These are phyloP conservation scores for Ammodramus savannarum DNA, from an alignment of 2,113 vertebrate species.

Conservation along the genomic window DNA sequence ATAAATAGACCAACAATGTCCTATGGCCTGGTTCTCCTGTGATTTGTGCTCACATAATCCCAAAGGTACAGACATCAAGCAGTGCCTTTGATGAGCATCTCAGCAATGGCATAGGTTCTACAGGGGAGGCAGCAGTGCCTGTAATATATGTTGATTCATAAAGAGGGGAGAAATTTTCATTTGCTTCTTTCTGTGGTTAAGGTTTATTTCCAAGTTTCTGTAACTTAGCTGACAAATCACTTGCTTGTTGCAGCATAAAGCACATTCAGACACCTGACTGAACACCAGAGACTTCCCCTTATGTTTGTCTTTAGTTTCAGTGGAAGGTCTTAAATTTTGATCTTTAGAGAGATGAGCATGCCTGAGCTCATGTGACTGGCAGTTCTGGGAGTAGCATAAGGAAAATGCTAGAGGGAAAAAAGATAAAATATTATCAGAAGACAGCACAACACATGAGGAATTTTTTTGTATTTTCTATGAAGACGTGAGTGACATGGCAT, in stretches of 20 bases:
- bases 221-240: not conserved
- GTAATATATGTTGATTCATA: not conserved
- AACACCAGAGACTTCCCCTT: not conserved
- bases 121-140: not conserved
- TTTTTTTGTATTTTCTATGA: not conserved
- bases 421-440: not conserved
- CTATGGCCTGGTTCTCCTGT: not conserved
- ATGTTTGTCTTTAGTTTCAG: not conserved
- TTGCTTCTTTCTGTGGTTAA: not conserved
- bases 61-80: not conserved
- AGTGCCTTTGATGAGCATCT: not conserved
- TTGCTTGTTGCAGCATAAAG: not conserved
- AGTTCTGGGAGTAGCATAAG: not conserved
- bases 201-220: not conserved
- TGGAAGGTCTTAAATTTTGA: not conserved
- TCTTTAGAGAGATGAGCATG: not conserved
- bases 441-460: not conserved
- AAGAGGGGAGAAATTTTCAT: not conserved
- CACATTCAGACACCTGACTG: not conserved
- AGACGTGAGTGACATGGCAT: not conserved
- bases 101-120: not conserved
- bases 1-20: not conserved
- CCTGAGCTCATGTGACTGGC: not conserved
- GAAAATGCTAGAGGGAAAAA: not conserved
- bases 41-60: accelerated